A percentile compares a stretch with the other conserved stretches of the same genome.
Evolutionary conservation across 2,113 vertebrate species (phyloP).

Genomic region (Piaya cayana): DNA sequence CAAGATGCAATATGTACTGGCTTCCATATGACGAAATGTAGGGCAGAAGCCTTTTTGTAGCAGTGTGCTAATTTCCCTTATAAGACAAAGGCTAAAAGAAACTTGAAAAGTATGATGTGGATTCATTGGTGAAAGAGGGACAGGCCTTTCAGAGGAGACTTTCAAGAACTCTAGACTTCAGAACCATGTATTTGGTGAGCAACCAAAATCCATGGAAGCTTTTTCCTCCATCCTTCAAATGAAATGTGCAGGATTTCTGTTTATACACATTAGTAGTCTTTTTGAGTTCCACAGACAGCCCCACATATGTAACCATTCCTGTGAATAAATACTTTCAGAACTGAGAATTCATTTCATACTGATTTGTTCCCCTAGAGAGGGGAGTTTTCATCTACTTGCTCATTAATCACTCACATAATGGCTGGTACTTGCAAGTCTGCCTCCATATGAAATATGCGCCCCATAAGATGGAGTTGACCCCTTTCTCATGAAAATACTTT

Average conservation of each 20-base stretch:
- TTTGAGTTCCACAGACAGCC: not conserved
- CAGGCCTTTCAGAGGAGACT: not conserved
- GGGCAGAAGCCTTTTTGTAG: not conserved
- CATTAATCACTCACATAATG: not conserved
- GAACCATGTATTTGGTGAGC: not conserved
- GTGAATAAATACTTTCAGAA: not conserved
- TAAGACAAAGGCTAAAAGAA: not conserved
- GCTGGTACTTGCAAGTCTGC: not conserved
- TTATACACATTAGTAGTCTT: not conserved
- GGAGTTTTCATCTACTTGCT: not conserved
- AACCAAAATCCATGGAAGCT: not conserved
- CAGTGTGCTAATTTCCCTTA: not conserved
- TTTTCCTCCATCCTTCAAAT: not conserved
- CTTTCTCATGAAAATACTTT: not conserved
- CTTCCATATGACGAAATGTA: not conserved
- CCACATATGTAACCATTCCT: not conserved
- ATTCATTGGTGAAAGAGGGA: not conserved
- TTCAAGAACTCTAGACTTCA: not conserved
- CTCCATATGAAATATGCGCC: not conserved
- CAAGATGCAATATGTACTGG: not conserved
- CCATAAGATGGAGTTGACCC: not conserved
- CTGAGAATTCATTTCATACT: not conserved
- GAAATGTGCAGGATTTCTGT: not conserved
- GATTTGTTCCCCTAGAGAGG: not conserved
- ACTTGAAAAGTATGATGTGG: not conserved